Base-by-base conservation (phyloP, 2,888 invertebrate genomes). In the Hydroisotoma schaefferi region DNA sequence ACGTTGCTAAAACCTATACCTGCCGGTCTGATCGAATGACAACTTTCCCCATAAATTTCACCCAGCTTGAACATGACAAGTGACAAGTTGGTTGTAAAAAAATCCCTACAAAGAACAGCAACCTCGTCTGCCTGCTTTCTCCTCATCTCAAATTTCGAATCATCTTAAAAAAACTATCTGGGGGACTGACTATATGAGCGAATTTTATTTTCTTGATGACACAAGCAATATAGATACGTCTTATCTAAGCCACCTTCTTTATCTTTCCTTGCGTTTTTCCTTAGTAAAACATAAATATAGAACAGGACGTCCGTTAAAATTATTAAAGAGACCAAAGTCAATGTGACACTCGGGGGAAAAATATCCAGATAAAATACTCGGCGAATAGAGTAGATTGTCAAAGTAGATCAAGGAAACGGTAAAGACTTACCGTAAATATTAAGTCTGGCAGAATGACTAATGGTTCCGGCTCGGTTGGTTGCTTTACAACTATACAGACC, bases 381-480 rank as follows among this genome's bases (percentile, higher is more conserved):
- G 28, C 12, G 18, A n/a, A 28, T 25, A 4, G 27, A 23, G 12
- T 5, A 8, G 27, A 29, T 28, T 49, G 49, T 29, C 29, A 49
- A 18, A 49, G 49, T 23, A 29, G 49, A 49, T 8, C 2, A 25
- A 49, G 10, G 10, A 47, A 20, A 6, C 4, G n/a, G 47, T 10
- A n/a, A 49, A 28, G 25, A 53, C 74, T 72, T 70, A 78, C 80
- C 80, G 65, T 78, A 78, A 18, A 81, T 77, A 71, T 78, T 77
- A 20, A 80, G 70, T 55, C 76, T 73, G 6, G 76, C 76, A 10
- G 74, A 73, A 69, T 80, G 77, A 12, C 68, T 63, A 3, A 73
- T 75, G 20, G 66, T 63, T 12, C 78, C 79, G 2, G 76, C 76
- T 26, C 74, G 57, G 49, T 67, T 67, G 29, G 52, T 48, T 10